phyloP scores from a whole-genome alignment of 2,888 invertebrate species.

The Acanthopleura granulata region DNA sequence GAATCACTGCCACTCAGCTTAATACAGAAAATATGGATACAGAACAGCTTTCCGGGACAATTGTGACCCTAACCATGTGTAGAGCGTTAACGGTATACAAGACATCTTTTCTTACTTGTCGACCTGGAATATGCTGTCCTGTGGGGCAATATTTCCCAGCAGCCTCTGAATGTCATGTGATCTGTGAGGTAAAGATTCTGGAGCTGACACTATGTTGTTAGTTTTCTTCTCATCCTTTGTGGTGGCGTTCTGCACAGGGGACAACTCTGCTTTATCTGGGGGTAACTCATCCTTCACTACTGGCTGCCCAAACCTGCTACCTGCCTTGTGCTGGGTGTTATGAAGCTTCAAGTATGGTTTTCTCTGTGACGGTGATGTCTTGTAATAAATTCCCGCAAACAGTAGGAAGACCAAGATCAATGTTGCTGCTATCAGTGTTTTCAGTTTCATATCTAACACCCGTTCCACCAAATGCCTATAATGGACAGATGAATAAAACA shows the following conservation, averaged over 20 bases:
- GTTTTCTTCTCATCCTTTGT: no score
- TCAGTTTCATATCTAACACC: slow-evolving; percentile 7
- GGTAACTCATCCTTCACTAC: no score
- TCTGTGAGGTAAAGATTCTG: background rate
- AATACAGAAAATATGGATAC: no score
- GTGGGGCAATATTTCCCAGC: background rate
- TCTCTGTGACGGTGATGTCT: background rate
- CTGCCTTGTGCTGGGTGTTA: no score
- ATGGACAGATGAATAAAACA: background rate
- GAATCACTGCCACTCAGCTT: no score
- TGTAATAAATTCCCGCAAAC: background rate
- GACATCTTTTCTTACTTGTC: background rate
- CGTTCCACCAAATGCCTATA: background rate
- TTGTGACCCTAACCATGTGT: no score
- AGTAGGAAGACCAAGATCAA: background rate
- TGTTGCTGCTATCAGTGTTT: background rate
- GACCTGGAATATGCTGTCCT: background rate
- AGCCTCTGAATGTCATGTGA: background rate
- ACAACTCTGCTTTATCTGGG: no score
- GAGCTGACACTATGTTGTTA: no score
- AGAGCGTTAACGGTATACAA: no score
- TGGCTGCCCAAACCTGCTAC: no score
- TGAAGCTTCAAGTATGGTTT: background rate
- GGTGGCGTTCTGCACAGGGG: no score
- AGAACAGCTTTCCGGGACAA: no score